phyloP scores from a whole-genome alignment of 2,888 invertebrate genomes.

The Andrena bucephala region DNA sequence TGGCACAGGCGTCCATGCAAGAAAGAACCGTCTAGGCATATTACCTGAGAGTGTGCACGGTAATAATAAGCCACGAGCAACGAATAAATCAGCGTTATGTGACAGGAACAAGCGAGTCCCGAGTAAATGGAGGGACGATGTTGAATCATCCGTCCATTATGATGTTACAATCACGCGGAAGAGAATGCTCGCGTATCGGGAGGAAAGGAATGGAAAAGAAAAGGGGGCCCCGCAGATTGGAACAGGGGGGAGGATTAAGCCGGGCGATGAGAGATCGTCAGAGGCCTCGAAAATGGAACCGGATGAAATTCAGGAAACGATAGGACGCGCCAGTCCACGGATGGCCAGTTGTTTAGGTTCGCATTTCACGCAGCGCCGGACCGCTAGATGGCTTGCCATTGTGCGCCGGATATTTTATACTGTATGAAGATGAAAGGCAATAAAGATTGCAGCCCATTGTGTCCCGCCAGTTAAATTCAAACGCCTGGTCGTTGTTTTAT shows the following conservation, averaged over 20 bases:
- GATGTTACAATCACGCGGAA: constrained; percentile 71
- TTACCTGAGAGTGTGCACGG: neutral
- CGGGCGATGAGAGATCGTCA: constrained; percentile 44
- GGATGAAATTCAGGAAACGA: constrained; percentile 71
- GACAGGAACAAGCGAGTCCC: constrained; percentile 42
- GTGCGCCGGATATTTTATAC: constrained; percentile 68
- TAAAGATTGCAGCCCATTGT: constrained; percentile 66
- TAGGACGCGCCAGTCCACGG: constrained; percentile 70
- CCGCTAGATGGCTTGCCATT: constrained; percentile 64
- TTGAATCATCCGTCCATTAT: constrained; percentile 37
- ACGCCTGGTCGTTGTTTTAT: constrained; percentile 33
- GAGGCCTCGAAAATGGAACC: constrained; percentile 49
- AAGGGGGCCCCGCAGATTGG: constrained; percentile 34
- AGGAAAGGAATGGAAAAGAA: constrained; percentile 44
- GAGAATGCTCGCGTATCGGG: constrained; percentile 67
- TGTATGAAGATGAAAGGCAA: constrained; percentile 68
- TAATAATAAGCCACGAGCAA: constrained; percentile 34
- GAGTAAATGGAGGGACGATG: constrained; percentile 33
- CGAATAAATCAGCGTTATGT: constrained; percentile 51
- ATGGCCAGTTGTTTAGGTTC: constrained; percentile 74
- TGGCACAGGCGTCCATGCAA: neutral
- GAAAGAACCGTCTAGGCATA: constrained; percentile 4
- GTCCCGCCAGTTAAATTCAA: constrained; percentile 56
- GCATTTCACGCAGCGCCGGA: constrained; percentile 76
- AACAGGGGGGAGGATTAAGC: constrained; percentile 53